A percentile compares a stretch with the other conserved stretches of the same genome.
phyloP scores from a whole-genome alignment of 1,140 invertebrate species.

The Ceratina calcarata region DNA sequence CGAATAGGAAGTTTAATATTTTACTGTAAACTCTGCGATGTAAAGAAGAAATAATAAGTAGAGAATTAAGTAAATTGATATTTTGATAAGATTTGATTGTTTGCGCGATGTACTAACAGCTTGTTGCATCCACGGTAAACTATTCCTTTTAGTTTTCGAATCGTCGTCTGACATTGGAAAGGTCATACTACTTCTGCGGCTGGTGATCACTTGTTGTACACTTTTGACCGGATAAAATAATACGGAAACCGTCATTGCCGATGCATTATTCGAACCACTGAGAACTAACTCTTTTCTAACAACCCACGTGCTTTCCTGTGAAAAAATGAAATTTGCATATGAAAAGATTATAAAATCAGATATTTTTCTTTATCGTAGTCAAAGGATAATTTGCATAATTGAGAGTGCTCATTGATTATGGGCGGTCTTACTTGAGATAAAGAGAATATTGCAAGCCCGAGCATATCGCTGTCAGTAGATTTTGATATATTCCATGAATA shows the following conservation, averaged over 20 bases:
- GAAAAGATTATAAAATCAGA: neutral
- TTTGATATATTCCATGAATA: conserved; percentile 77
- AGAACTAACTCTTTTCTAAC: conserved; percentile 70
- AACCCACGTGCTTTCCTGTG: conserved; percentile 68
- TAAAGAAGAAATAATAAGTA: no score
- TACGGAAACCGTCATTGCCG: conserved; percentile 80
- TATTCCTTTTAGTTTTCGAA: conserved; percentile 73
- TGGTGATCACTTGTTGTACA: conserved; percentile 65
- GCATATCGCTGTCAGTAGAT: conserved; percentile 75
- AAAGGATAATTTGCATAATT: neutral
- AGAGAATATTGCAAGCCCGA: conserved; percentile 75
- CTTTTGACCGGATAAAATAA: conserved; percentile 80
- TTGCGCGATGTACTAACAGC: conserved; percentile 66
- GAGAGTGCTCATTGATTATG: neutral
- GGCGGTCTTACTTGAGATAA: conserved; percentile 68
- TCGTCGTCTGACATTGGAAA: conserved; percentile 62
- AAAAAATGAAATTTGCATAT: neutral
- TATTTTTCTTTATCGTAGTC: neutral
- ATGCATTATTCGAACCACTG: conserved; percentile 70
- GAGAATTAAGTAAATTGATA: no score
- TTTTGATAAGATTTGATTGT: no score
- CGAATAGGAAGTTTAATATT: no score
- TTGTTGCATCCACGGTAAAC: conserved; percentile 77
- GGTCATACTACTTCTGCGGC: conserved; percentile 65
- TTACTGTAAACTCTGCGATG: no score